Base-by-base conservation (phyloP, 2,113 vertebrate species). In the Takifugu flavidus region DNA sequence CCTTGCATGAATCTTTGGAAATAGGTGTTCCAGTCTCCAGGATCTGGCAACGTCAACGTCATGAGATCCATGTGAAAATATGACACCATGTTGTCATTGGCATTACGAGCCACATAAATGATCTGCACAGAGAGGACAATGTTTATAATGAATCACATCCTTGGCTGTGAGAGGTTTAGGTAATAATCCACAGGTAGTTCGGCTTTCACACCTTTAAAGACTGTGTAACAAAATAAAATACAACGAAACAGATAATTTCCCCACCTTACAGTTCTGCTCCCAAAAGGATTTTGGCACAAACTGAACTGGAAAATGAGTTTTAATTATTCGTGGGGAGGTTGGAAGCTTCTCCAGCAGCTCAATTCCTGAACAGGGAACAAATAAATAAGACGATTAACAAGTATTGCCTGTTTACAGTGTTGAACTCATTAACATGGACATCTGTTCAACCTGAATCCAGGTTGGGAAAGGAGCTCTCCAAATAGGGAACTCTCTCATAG, bases 31-130 rank as follows among this genome's bases (percentile, higher is more conserved):
- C 89, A 93, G 20, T 90, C 91, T 56, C 89, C 92, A 59, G 92
- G 87, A 0, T 92, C 87, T 29, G 93, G 93, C 4, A 92, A 0
- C 4, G 2, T 49, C 62, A 29, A 69, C 65, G 84, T 91, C 94
- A 96, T 95, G 59, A 86, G 90, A 45, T 92, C 90, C 82, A 93
- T 94, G 73, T 96, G 92, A 63, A 91, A 95, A 81, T 89, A 95
- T n/a, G 94, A 95, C 7, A 96, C 92, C 25, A 86, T 46, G 13
- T 67, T 92, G 88, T 96, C 94, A 70, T 95, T 96, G 31, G 92
- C 88, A 61, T 95, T 95, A 73, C 94, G 93, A 0, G 92, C 94
- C 66, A 94, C 80, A 0, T 94, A 95, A 59, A 95, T 86, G 2
- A 94, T 72, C 94, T 96, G 20, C 5, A 58, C 0, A 55, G 13